phyloP scores from a whole-genome alignment of 2,888 invertebrate genomes.

The Ceriagrion tenellum region DNA sequence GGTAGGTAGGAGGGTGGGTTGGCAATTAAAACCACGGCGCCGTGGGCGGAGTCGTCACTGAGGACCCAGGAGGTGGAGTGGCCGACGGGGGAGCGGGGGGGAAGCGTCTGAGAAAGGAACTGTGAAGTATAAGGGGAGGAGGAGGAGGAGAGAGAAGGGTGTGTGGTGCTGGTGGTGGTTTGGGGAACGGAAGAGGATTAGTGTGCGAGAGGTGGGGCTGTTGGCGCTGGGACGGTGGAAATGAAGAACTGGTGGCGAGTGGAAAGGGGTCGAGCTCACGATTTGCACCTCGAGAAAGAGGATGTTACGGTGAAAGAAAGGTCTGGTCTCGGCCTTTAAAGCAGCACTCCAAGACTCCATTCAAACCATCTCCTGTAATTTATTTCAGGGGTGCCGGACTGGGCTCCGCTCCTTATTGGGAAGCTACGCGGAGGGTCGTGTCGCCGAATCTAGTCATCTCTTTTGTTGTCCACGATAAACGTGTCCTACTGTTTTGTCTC shows the following conservation, averaged over 20 bases:
- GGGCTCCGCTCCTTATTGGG: background rate
- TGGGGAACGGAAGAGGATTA: background rate
- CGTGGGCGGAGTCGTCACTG: background rate
- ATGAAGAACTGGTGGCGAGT: background rate
- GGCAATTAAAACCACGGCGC: background rate
- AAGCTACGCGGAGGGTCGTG: background rate
- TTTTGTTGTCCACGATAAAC: background rate
- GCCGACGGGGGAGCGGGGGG: background rate
- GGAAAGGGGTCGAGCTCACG: background rate
- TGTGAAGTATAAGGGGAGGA: background rate
- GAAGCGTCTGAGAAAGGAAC: background rate
- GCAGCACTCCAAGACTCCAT: background rate
- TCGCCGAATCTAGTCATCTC: background rate
- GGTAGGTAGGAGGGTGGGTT: background rate
- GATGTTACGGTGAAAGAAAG: constrained; percentile 23
- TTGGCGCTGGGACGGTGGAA: background rate
- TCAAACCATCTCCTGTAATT: background rate
- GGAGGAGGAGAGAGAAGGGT: background rate
- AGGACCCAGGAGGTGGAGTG: background rate
- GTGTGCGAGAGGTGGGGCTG: background rate
- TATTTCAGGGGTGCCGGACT: background rate
- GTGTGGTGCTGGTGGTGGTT: background rate
- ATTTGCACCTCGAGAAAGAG: constrained; percentile 23
- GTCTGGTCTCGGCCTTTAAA: background rate
- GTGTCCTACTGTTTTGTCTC: background rate